Evolutionary conservation across 2,888 invertebrate species (phyloP).

Genomic region (Drosophila kanekoi): DNA sequence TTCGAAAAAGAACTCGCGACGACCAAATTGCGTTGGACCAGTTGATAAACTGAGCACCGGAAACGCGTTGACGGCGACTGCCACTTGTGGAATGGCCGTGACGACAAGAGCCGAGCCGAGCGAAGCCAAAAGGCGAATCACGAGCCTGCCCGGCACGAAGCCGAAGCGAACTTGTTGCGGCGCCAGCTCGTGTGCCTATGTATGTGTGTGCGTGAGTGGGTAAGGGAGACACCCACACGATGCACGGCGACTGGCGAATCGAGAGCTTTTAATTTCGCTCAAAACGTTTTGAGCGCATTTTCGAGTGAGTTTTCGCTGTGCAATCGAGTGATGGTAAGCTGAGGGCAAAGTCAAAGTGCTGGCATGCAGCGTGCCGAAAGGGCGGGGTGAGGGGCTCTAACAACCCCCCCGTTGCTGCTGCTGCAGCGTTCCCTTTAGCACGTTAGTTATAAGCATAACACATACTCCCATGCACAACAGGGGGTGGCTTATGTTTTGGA

Average conservation of each 20-base stretch:
- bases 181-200: conserved; percentile 8
- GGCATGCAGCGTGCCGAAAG: conserved; percentile 18
- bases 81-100: conserved; percentile 82
- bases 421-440: conserved; percentile 52
- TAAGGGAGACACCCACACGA: conserved; percentile 60
- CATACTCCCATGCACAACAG: conserved; percentile 36
- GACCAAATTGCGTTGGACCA: conserved; percentile 55
- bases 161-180: conserved; percentile 41
- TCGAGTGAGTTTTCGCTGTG: conserved; percentile 16
- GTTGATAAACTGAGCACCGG: conserved; percentile 76
- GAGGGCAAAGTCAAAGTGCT: conserved; percentile 13
- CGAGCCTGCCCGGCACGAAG: conserved; percentile 62
- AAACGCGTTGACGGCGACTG: conserved; percentile 75
- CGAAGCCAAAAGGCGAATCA: conserved; percentile 64
- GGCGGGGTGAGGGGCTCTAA: neutral
- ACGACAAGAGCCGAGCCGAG: conserved; percentile 24
- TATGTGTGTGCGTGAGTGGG: conserved; percentile 3
- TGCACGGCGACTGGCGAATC: conserved; percentile 52
- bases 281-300: conserved; percentile 41
- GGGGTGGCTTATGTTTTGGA: conserved; percentile 70
- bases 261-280: conserved; percentile 58
- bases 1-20: conserved; percentile 34
- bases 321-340: conserved; percentile 30
- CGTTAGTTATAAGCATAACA: conserved; percentile 43
- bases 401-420: conserved; percentile 23